phyloP scores from a whole-genome alignment of 1,140 invertebrate genomes.

The Popillia japonica region DNA sequence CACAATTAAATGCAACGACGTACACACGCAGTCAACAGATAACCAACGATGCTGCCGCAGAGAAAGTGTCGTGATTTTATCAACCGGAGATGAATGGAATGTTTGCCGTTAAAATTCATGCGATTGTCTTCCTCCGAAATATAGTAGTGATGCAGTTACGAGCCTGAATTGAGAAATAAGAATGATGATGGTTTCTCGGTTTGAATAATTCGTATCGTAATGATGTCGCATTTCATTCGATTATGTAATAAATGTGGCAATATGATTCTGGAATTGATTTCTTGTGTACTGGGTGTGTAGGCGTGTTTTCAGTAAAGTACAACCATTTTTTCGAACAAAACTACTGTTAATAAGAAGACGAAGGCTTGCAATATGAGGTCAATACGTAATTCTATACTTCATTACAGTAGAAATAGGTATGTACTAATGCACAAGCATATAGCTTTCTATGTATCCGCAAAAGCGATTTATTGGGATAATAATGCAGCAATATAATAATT shows the following conservation, averaged over 20 bases:
- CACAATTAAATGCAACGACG: background rate
- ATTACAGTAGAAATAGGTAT: too few relatives aligned
- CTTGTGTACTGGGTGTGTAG: too few relatives aligned
- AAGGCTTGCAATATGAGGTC: too few relatives aligned
- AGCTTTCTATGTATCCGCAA: too few relatives aligned
- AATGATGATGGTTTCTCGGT: background rate
- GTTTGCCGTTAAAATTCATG: slow-evolving; percentile 5
- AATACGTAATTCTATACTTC: too few relatives aligned
- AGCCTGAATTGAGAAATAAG: slow-evolving; percentile 2
- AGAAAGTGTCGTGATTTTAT: slow-evolving; percentile 4
- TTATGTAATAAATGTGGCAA: background rate
- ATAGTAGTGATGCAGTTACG: background rate
- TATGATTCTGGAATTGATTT: background rate
- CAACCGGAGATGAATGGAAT: background rate
- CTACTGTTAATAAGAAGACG: too few relatives aligned
- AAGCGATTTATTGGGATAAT: too few relatives aligned
- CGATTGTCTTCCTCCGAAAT: background rate
- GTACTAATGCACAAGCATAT: too few relatives aligned
- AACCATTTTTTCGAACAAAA: too few relatives aligned
- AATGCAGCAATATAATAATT: too few relatives aligned
- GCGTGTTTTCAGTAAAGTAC: too few relatives aligned
- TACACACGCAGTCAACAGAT: background rate
- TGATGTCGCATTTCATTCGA: background rate
- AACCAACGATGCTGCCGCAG: background rate
- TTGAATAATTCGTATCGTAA: background rate